These are phyloP conservation scores for Gymnogyps californianus DNA, from an alignment of 2,113 vertebrate species.

Conservation along the genomic window DNA sequence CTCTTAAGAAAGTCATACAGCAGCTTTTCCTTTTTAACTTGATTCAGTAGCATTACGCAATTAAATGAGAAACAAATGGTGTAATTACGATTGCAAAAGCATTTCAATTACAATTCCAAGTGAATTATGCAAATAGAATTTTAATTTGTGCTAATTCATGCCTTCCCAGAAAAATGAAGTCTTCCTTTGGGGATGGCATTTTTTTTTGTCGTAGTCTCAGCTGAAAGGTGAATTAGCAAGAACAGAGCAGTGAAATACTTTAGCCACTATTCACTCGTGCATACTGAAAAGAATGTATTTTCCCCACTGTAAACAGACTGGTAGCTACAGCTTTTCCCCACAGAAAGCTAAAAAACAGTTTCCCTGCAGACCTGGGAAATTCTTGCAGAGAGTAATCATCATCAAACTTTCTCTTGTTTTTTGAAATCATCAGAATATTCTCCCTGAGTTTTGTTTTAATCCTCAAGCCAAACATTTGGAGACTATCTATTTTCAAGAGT, in stretches of 20 bases:
- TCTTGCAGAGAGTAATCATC: neutral
- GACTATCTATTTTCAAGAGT: neutral
- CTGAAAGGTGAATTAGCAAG: neutral
- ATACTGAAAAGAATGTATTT: neutral
- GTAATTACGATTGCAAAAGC: conserved; percentile 37
- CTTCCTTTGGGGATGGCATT: neutral
- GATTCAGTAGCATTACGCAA: neutral
- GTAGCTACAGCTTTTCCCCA: neutral
- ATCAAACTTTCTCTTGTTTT: neutral
- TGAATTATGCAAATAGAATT: neutral
- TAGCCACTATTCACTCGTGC: neutral
- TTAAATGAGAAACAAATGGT: neutral
- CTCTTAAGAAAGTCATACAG: neutral
- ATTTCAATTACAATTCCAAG: neutral
- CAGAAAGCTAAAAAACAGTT: neutral
- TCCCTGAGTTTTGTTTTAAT: neutral
- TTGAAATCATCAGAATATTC: neutral
- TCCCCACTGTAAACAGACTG: neutral
- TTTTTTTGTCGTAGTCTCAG: neutral
- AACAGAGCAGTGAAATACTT: neutral
- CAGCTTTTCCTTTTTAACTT: neutral
- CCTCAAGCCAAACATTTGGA: neutral
- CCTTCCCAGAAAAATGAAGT: neutral
- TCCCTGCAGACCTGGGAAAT: neutral
- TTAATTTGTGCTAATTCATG: conserved; percentile 2